phyloP scores from a whole-genome alignment of 2,797 vertebrate species.

The Chromobotia macracanthus region DNA sequence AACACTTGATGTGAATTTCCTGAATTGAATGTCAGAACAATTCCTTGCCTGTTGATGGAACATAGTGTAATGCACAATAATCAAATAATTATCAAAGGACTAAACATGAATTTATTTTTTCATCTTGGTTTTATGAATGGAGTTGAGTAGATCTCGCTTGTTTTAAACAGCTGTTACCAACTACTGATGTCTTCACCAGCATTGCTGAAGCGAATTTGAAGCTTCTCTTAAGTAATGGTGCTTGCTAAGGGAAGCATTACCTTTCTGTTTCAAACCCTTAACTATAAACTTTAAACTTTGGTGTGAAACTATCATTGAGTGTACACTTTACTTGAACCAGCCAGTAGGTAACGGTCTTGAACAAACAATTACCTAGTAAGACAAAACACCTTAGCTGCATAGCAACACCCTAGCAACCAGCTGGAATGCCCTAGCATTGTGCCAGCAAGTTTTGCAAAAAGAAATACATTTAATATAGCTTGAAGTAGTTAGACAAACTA shows the following conservation, averaged over 20 bases:
- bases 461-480: background rate
- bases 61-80: background rate
- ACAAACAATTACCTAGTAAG: background rate
- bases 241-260: too few relatives aligned
- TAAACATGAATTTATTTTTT: background rate
- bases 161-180: background rate
- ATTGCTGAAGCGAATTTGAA: too few relatives aligned
- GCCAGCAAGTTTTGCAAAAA: background rate
- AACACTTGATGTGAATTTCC: conserved; percentile 42
- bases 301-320: background rate
- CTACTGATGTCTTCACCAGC: background rate
- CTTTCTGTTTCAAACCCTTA: too few relatives aligned
- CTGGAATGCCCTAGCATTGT: background rate
- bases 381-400: background rate
- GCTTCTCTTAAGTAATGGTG: background rate
- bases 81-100: conserved; percentile 7
- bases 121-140: background rate
- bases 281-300: too few relatives aligned
- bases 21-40: conserved; percentile 33
- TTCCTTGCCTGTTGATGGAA: conserved; percentile 19
- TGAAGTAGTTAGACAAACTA: background rate
- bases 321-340: background rate
- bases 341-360: background rate
- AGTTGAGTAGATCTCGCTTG: background rate
- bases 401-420: background rate